Evolutionary conservation across 2,113 vertebrate genomes (phyloP), one percentile per base, ranked within the genome.

Genomic region (Dromaius novaehollandiae): DNA sequence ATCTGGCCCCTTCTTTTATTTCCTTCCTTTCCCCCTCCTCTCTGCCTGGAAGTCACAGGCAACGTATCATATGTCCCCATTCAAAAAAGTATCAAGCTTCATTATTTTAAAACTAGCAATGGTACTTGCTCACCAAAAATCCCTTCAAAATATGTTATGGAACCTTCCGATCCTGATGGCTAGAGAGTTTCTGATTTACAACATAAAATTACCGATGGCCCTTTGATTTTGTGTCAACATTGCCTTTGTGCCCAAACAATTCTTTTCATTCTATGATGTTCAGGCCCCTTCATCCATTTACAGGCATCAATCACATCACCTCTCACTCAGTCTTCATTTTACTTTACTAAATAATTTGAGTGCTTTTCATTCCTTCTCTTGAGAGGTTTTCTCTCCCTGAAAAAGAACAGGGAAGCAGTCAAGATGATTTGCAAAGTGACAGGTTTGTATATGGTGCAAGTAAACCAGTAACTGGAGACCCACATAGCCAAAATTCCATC

Each of bases 11-110:
- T 73, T 86, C 90, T 96, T 91, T 94, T 83, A 66, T 60, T 86
- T 95, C 92, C 88, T 91, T 73, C 71, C 79, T 50, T 80, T 77
- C 86, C 55, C 50, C 77, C 91, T 96, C 90, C 88, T 80, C 83
- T 91, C 56, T 82, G 78, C 63, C 93, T 94, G 68, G 70, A 95
- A 71, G 82, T 13, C 30, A 60, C 17, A 60, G 56, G 56, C 56
- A 3, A 3, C 30, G 68, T 63, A 70, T 77, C 88, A 48, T 2
- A 61, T 46, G 13, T 0, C 19, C 24, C 76, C 75, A 66, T 48
- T 91, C 79, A 85, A 53, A 5, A 30, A 40, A 82, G 66, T 28
- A 36, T n/a, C 65, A 82, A 71, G 44, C 26, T 61, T 61, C 51
- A 20, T 1, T 44, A 79, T 66, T 61, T 84, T 14, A 76, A 44